Base-by-base conservation (phyloP, 2,797 vertebrate species). In the Pangasius sanitwongsei region DNA sequence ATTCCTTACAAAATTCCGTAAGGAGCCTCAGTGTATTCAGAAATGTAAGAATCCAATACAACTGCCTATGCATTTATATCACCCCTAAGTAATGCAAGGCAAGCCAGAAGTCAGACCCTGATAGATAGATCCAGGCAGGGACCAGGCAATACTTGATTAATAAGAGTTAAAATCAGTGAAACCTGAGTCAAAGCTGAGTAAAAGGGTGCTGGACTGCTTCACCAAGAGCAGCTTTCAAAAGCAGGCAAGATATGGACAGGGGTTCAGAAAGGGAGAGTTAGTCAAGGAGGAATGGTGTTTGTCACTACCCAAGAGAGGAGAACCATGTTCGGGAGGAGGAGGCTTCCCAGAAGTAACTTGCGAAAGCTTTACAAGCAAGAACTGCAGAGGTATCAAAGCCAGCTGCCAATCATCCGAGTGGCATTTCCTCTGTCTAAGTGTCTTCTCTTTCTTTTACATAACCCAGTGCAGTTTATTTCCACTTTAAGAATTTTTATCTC, bases 291-390 rank as follows among this genome's bases (percentile, higher is more conserved):
- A 87, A 88, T 75, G 69, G 37, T 88, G 83, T 83, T 70, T 83
- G 86, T 90, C 74, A 75, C 31, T 37, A 83, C 61, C 67, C 63
- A 88, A 86, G 63, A 74, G 80, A 87, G 86, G 63, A 87, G 86
- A 90, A 89, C 85, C 91, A 86, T 89, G 89, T 90, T 87, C 87
- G 70, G 50, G 74, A 86, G 86, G 82, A 72, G 86, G 59, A 83
- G 72, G 74, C 67, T 90, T 87, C 89, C 86, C 90, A 90, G 87
- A 90, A 88, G 13, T 94, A 92, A 89, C 92, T 89, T 93, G 93
- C 91, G 93, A 95, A 89, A 87, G 93, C 92, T 95, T 95, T 95
- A 96, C 95, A 95, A 95, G 95, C 92, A 89, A 87, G 91, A 92
- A 90, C 92, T 91, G 89, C 94, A 94, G 92, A 93, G 90, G 91